These are phyloP conservation scores for Megalops cyprinoides DNA, from an alignment of 2,797 vertebrate species.

Conservation along the genomic window DNA sequence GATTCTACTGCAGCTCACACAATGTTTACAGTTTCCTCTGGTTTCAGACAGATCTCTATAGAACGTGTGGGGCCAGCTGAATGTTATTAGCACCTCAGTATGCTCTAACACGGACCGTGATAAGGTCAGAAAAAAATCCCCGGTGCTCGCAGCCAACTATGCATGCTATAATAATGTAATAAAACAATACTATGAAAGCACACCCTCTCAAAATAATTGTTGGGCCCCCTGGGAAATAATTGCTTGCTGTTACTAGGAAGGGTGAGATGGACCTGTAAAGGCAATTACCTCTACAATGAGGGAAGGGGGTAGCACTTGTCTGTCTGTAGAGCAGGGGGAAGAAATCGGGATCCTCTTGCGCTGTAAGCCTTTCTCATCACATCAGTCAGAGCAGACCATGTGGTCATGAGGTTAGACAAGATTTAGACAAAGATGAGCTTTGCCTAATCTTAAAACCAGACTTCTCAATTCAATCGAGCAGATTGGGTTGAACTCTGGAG, in stretches of 20 bases:
- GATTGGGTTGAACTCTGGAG: constrained; percentile 8
- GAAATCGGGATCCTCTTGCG: not conserved
- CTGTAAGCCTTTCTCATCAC: not conserved
- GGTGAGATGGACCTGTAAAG: constrained; percentile 36
- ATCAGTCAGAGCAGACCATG: not conserved
- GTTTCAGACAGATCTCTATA: constrained; percentile 10
- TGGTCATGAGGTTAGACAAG: not conserved
- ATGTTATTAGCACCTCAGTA: constrained; percentile 45
- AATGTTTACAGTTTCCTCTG: constrained; percentile 1
- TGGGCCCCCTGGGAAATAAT: constrained; percentile 42
- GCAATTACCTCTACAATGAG: constrained; percentile 42
- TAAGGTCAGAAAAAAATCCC: constrained; percentile 62
- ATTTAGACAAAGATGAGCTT: constrained; percentile 7
- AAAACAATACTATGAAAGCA: constrained; percentile 49
- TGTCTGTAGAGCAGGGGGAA: not conserved
- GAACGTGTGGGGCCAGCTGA: constrained; percentile 42
- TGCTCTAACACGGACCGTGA: constrained; percentile 37
- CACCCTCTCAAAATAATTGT: constrained; percentile 43
- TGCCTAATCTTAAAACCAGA: constrained; percentile 13
- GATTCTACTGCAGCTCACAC: not conserved
- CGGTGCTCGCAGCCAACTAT: constrained; percentile 62
- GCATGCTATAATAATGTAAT: constrained; percentile 44
- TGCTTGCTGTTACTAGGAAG: not conserved
- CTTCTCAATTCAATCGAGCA: not conserved
- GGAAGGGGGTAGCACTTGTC: not conserved